phyloP scores from a whole-genome alignment of 2,113 vertebrate genomes.

The Ammodytes dubius region DNA sequence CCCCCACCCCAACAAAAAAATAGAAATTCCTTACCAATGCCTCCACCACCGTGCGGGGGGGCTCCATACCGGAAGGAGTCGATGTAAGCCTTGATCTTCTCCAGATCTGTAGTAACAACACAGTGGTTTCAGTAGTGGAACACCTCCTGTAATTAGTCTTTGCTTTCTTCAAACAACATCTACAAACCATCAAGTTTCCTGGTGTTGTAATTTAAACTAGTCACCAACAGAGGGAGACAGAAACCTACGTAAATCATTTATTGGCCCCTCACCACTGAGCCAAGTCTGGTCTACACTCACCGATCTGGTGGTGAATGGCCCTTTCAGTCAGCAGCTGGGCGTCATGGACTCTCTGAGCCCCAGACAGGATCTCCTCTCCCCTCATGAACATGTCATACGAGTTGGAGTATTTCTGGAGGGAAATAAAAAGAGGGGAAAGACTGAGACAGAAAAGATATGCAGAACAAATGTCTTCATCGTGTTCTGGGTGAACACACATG shows the following conservation, averaged over 20 bases:
- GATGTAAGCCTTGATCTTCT: conserved; percentile 98
- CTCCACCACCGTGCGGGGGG: conserved; percentile 96
- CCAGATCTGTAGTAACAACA: conserved; percentile 88
- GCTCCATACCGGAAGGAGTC: conserved; percentile 98
- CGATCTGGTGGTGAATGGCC: conserved; percentile 93
- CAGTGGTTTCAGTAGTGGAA: not conserved
- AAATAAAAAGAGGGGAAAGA: not conserved
- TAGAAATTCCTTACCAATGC: conserved; percentile 89
- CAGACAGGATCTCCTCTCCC: conserved; percentile 98
- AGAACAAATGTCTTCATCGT: not conserved
- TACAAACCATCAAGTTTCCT: not conserved
- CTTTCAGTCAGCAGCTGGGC: conserved; percentile 94
- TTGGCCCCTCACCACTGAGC: not conserved
- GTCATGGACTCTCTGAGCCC: conserved; percentile 97
- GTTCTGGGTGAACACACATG: not conserved
- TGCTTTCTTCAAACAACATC: not conserved
- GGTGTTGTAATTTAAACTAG: not conserved
- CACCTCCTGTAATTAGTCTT: too few relatives aligned
- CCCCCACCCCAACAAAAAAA: not conserved
- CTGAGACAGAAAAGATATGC: not conserved
- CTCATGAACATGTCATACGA: conserved; percentile 99
- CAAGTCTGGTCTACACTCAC: conserved; percentile 75
- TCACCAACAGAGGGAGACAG: conserved; percentile 61
- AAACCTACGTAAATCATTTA: not conserved
- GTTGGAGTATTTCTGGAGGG: conserved; percentile 93